phyloP scores from a whole-genome alignment of 2,113 vertebrate genomes.

The Smithornis capensis region DNA sequence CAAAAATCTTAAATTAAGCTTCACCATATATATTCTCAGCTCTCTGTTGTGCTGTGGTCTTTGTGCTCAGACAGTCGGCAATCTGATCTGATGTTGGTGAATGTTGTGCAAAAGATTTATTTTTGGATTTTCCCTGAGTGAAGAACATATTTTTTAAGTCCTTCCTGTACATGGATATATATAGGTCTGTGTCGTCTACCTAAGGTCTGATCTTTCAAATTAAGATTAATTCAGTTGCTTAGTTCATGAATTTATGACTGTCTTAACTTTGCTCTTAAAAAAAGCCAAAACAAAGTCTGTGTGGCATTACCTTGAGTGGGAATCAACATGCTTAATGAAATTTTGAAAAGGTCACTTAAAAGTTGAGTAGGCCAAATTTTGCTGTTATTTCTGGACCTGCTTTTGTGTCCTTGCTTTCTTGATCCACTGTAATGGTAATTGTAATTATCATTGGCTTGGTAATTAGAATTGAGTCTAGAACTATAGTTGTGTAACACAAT shows the following conservation, averaged over 20 bases:
- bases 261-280: background rate
- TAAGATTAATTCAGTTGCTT: background rate
- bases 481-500: constrained; percentile 57
- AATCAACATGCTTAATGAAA: background rate
- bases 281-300: background rate
- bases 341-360: background rate
- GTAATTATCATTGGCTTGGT: background rate
- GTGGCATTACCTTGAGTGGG: background rate
- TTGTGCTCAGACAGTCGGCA: fast-evolving
- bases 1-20: background rate
- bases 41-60: background rate
- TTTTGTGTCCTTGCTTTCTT: background rate
- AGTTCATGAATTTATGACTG: background rate
- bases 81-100: background rate
- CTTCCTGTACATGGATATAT: background rate
- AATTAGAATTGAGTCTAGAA: constrained; percentile 19
- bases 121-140: background rate
- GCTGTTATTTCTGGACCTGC: background rate
- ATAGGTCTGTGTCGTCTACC: background rate
- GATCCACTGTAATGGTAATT: constrained; percentile 1
- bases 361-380: background rate
- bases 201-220: background rate
- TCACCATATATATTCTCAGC: background rate
- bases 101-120: background rate
- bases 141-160: background rate